Evolutionary conservation across 2,888 invertebrate species (phyloP).

Genomic region (Hanleya hanleyi): DNA sequence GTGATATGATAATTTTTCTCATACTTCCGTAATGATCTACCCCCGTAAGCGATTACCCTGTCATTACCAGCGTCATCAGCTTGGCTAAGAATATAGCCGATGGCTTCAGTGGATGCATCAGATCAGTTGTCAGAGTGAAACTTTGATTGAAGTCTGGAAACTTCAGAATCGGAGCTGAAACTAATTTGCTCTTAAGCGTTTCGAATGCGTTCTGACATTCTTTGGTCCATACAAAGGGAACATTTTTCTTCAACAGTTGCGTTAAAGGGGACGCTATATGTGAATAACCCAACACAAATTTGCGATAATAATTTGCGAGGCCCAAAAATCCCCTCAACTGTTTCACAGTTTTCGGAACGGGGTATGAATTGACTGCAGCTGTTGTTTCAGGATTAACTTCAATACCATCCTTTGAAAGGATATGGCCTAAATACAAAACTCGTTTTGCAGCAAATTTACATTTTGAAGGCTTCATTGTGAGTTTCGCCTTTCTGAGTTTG

Average conservation of each 20-base stretch:
- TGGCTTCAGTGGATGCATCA: too few species aligned
- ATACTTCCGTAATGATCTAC: conserved; percentile 30
- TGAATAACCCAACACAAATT: too few species aligned
- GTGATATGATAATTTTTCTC: too few species aligned
- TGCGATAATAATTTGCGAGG: too few species aligned
- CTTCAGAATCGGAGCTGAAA: conserved; percentile 37
- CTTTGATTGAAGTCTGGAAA: conserved; percentile 37
- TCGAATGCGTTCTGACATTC: too few species aligned
- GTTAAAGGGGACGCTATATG: conserved; percentile 28
- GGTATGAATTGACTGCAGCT: not conserved
- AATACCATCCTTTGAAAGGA: not conserved
- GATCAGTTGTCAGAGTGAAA: conserved; percentile 24
- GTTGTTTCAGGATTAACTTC: not conserved
- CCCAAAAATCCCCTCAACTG: too few species aligned
- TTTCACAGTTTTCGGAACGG: not conserved
- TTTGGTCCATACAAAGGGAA: too few species aligned
- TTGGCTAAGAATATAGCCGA: conserved; percentile 40
- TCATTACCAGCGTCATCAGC: conserved; percentile 30
- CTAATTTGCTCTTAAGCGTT: conserved; percentile 49
- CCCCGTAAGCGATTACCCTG: conserved; percentile 35
- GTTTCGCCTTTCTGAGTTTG: not conserved
- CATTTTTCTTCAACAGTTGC: not conserved
- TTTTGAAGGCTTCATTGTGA: conserved; percentile 11
- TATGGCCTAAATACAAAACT: conserved; percentile 7
- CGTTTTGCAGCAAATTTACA: not conserved